Evolutionary conservation across 1,140 invertebrate genomes (phyloP).

Genomic region (Chrysopa pallens): DNA sequence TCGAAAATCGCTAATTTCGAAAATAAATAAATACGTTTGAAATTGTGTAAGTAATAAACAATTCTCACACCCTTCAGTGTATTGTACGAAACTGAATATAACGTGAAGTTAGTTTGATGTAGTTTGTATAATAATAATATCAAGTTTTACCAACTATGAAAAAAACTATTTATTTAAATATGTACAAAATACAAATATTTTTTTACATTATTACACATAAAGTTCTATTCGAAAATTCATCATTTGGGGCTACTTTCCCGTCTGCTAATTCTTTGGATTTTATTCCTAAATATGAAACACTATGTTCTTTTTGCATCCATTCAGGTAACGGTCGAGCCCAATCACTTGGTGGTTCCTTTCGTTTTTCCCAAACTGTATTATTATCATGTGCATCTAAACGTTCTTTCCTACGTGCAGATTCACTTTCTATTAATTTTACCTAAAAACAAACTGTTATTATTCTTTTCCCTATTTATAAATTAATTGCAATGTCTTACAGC

Average conservation of each 20-base stretch:
- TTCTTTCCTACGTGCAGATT: constrained; percentile 36
- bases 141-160: not conserved
- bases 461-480: not conserved
- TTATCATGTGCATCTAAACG: constrained; percentile 43
- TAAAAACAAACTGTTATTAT: constrained; percentile 21
- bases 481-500: constrained; percentile 31
- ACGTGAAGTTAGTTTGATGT: not conserved
- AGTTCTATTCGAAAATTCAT: constrained; percentile 4
- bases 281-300: constrained; percentile 41
- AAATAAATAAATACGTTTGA: too few species aligned
- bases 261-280: constrained; percentile 42
- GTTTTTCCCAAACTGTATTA: constrained; percentile 63
- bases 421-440: constrained; percentile 50
- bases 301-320: constrained; percentile 43
- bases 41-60: too few species aligned
- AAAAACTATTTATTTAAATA: too few species aligned
- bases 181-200: too few species aligned
- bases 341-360: constrained; percentile 51
- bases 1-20: too few species aligned
- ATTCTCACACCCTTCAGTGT: too few species aligned
- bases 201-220: constrained; percentile 1
- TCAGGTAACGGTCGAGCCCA: constrained; percentile 65
- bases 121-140: not conserved
- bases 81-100: too few species aligned
- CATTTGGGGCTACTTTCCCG: constrained; percentile 17